Percentiles rank a stretch among this genome's conserved stretches.
phyloP scores from a whole-genome alignment of 2,888 invertebrate genomes.

The Heliconius cydno region DNA sequence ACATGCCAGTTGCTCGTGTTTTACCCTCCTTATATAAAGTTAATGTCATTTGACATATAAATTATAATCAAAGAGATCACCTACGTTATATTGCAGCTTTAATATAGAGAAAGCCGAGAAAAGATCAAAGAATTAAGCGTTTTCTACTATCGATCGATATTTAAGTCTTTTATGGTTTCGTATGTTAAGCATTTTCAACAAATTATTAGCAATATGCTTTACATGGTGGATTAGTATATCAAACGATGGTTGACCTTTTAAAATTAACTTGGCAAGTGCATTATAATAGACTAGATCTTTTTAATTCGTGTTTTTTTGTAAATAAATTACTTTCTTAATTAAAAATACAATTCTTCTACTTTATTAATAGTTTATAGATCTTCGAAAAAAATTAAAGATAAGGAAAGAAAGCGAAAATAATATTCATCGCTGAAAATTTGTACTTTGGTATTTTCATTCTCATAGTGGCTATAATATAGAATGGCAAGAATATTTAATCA shows the following conservation, averaged over 20 bases:
- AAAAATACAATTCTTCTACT: too few species aligned
- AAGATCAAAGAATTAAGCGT: background rate
- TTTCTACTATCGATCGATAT: background rate
- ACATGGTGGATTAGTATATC: background rate
- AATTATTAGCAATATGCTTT: background rate
- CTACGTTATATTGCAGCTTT: background rate
- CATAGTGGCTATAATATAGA: background rate
- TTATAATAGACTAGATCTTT: too few species aligned
- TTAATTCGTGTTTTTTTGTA: too few species aligned
- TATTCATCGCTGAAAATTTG: background rate
- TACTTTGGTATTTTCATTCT: background rate
- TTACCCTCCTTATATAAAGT: constrained; percentile 20
- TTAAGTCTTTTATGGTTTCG: background rate
- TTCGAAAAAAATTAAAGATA: too few species aligned
- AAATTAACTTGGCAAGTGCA: background rate
- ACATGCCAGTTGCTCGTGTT: constrained; percentile 28
- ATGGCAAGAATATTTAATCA: constrained; percentile 18
- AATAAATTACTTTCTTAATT: too few species aligned
- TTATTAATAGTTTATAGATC: background rate
- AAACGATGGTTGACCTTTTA: background rate
- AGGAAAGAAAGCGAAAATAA: background rate
- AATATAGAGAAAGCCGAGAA: background rate
- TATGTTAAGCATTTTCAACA: background rate
- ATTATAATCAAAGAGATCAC: constrained; percentile 12
- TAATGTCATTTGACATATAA: constrained; percentile 25